Base-by-base conservation (phyloP, 1,140 invertebrate genomes). In the Eumeta japonica region DNA sequence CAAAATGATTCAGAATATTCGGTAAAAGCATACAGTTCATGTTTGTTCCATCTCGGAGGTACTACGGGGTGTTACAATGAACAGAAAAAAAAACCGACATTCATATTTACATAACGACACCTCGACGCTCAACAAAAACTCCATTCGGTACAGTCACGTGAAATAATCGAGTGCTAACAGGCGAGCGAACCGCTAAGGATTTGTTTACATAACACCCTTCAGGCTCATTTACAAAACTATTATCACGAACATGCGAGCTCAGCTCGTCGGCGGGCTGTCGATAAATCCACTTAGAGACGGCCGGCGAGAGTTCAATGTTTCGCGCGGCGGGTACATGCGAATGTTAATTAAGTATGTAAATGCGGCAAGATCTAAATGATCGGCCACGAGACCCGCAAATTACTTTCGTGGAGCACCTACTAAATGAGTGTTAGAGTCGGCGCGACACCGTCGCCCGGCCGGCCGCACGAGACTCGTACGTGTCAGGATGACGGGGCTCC, bases 331-430 rank as follows among this genome's bases (percentile, higher is more conserved):
- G 55, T 60, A 55, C 56, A 44, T 48, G 43, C 51, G 49, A 61
- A 58, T 51, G 52, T 56, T 65, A 62, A 65, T 62, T 52, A 61
- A 54, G 45, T 57, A 62, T 59, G 59, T 54, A 55, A 64, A 60
- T 56, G 46, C 39, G 32, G 37, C 27, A 44, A 52, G 52, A 58
- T 56, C 52, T 58, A 56, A 66, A 55, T 50, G 53, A 51, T 58
- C 46, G 49, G 50, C 43, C 51, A 51, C 50, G 46, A 55, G 35
- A 30, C 42, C 44, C 44, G 47, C 47, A 60, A 60, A 62, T 62
- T 60, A 60, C 57, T 58, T 57, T 56, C 52, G 49, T 54, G 45
- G 44, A 59, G 52, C 53, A 54, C 46, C 51, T 50, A 54, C 49
- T 64, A 62, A 62, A 53, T 58, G 48, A 52, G 50, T 57, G 52